Percentiles rank a stretch among this genome's conserved stretches.
phyloP scores from a whole-genome alignment of 2,113 vertebrate species.

The Tetraodon nigroviridis region DNA sequence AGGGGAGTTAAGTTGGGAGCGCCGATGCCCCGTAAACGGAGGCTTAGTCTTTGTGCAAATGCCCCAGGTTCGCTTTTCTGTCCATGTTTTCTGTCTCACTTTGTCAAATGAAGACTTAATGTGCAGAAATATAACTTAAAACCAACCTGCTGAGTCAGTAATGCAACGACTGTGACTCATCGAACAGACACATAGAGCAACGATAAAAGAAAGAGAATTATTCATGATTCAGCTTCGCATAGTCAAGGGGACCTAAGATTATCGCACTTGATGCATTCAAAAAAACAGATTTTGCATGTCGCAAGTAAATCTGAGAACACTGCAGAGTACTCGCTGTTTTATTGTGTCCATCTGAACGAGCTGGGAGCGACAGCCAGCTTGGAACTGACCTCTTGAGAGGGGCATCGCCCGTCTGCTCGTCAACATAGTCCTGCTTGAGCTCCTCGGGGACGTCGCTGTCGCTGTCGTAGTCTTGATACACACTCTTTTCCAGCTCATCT shows the following conservation, averaged over 20 bases:
- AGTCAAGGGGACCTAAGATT: slow-evolving; percentile 26
- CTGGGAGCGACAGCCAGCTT: neutral
- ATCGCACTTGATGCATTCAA: slow-evolving; percentile 10
- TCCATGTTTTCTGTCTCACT: too few relatives aligned
- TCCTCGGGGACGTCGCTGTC: slow-evolving; percentile 97
- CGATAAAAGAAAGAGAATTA: slow-evolving; percentile 24
- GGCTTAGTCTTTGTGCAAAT: neutral
- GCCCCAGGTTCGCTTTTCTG: too few relatives aligned
- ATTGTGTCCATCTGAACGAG: neutral
- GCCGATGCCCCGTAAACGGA: neutral
- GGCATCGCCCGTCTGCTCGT: slow-evolving; percentile 93
- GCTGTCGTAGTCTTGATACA: slow-evolving; percentile 95
- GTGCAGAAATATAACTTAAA: too few relatives aligned
- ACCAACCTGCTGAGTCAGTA: neutral
- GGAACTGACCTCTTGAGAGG: slow-evolving; percentile 89
- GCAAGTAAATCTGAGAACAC: neutral
- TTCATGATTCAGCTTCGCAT: slow-evolving; percentile 13
- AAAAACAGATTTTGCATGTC: slow-evolving; percentile 18
- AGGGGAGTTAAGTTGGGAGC: slow-evolving; percentile 1
- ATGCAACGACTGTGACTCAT: neutral
- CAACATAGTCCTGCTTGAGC: slow-evolving; percentile 93
- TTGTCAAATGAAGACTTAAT: too few relatives aligned
- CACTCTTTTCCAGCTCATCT: slow-evolving; percentile 93
- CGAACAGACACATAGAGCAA: too few relatives aligned
- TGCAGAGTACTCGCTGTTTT: neutral